A percentile compares a stretch with the other conserved stretches of the same genome.
phyloP scores from a whole-genome alignment of 2,888 invertebrate species.

The Cryptosula pallasiana region DNA sequence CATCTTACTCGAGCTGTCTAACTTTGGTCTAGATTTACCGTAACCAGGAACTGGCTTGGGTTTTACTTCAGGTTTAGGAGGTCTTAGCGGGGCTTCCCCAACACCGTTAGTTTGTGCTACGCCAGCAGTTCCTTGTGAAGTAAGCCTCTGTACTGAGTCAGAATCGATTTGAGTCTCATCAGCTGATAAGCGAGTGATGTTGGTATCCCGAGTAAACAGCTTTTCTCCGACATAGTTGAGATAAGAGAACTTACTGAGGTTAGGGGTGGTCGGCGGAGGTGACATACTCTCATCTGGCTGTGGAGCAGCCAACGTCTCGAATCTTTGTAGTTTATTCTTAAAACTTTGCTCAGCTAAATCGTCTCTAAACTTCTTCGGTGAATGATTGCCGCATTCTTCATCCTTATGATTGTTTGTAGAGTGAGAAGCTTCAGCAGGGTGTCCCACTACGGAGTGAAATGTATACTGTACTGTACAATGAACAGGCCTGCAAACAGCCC shows the following conservation, averaged over 20 bases:
- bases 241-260: conserved; percentile 10
- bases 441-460: no score
- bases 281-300: conserved; percentile 2
- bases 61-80: conserved; percentile 16
- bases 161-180: conserved; percentile 29
- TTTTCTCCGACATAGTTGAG: conserved; percentile 37
- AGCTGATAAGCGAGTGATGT: conserved; percentile 42
- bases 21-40: neutral
- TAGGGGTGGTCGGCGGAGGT: conserved; percentile 9
- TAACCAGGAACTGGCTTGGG: neutral
- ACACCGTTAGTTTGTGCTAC: neutral
- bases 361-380: conserved; percentile 55
- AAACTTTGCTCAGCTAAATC: conserved; percentile 19
- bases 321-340: conserved; percentile 16
- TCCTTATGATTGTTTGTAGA: no score
- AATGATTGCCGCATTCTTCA: neutral
- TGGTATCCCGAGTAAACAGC: conserved; percentile 44
- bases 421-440: no score
- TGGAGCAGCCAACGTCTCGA: conserved; percentile 11
- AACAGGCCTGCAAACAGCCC: neutral
- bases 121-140: neutral
- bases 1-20: neutral
- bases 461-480: neutral
- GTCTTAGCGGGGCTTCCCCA: neutral
- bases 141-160: neutral